phyloP scores from a whole-genome alignment of 2,797 vertebrate species.

The Diceros bicornis region DNA sequence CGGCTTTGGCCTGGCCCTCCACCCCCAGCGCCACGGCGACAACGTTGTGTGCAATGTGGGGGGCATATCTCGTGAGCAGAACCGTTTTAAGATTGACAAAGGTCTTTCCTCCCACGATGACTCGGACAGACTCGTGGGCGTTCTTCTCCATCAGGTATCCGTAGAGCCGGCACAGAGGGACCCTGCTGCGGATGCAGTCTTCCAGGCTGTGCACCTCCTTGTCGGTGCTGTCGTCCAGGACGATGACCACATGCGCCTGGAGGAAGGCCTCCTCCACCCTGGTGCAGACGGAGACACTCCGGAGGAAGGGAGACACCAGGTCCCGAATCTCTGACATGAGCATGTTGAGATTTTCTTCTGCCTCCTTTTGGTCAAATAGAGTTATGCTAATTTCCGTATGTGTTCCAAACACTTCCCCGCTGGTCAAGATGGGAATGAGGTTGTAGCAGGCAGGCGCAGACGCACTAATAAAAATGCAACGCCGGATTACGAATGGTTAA shows the following conservation, averaged over 20 bases:
- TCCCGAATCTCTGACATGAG: constrained; percentile 91
- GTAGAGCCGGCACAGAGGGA: constrained; percentile 89
- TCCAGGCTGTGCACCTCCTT: constrained; percentile 78
- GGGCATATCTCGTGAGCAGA: constrained; percentile 89
- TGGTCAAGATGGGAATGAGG: constrained; percentile 93
- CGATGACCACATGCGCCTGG: constrained; percentile 91
- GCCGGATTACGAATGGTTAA: neutral
- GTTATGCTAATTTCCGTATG: constrained; percentile 91
- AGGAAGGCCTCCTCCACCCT: constrained; percentile 90
- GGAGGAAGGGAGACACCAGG: constrained; percentile 90
- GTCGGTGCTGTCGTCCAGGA: constrained; percentile 91
- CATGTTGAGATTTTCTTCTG: constrained; percentile 84
- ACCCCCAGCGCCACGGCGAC: constrained; percentile 91
- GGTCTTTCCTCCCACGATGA: constrained; percentile 93
- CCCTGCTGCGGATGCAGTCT: constrained; percentile 82
- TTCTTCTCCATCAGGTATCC: constrained; percentile 92
- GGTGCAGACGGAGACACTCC: constrained; percentile 90
- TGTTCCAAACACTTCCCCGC: constrained; percentile 91
- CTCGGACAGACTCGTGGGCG: constrained; percentile 90
- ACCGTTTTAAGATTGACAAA: constrained; percentile 93
- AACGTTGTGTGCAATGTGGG: constrained; percentile 89
- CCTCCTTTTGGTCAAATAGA: constrained; percentile 90
- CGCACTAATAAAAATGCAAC: constrained; percentile 89
- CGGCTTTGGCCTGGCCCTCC: constrained; percentile 92
- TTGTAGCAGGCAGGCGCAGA: constrained; percentile 88